Evolutionary conservation across 2,113 vertebrate genomes (phyloP), one percentile per base, ranked within the genome.

Genomic region (Chitala chitala): DNA sequence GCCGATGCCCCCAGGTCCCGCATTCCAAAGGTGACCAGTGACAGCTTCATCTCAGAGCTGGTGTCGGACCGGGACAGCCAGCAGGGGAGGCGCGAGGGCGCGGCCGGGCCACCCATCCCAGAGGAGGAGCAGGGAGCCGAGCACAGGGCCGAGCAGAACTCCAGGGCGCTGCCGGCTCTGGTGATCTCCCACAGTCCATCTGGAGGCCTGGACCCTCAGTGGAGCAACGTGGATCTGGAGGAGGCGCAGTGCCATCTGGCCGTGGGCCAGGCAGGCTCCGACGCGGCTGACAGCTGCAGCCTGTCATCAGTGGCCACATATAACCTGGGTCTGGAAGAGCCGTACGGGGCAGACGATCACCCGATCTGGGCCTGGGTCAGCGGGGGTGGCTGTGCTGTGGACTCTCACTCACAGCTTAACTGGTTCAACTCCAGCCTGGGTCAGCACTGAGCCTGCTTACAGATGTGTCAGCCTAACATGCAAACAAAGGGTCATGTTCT

Each of bases 291-390:
- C 54, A 89, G 90, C 0, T 73, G 86, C 66, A 93, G 92, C 83
- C 76, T 96, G 71, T 93, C 94, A 0, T 93, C 94, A 0, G 87
- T 94, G 31, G 92, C 91, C 9, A 82, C 84, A 0, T 94, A 92
- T 77, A 87, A 91, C 0, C 84, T 91, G 71, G 91, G 88, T 29
- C 71, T 90, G 26, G 96, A 97, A 33, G 95, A 97, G 2, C 88
- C 75, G 1, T 95, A 91, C 0, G 89, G 87, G 4, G 29, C 78
- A 0, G 94, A 96, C 0, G 91, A 93, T 73, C 94, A 87, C 79
- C 92, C 92, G 0, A 76, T 96, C 65, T 99, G 97, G 97, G 93
- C 93, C 26, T 99, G 97, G 97, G 91, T 98, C 71, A 96, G 92
- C 0, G 95, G 92, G 13, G 94, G 94, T 31, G 93, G 92, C 82